Evolutionary conservation across 2,113 vertebrate species (phyloP).

Genomic region (Cnemophilus loriae): DNA sequence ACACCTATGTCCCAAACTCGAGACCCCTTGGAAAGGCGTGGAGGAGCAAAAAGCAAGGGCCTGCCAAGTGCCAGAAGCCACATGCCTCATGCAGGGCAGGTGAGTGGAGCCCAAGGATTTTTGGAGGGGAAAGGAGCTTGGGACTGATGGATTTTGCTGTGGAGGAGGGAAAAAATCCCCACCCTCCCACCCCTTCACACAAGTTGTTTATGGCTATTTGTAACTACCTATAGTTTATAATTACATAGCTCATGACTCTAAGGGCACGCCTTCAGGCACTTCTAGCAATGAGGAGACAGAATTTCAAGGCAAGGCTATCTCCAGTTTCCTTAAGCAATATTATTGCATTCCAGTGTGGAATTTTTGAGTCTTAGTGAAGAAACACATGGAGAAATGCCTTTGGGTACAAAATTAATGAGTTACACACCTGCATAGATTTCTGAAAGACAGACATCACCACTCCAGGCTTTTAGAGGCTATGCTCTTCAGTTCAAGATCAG

Average conservation of each 20-base stretch:
- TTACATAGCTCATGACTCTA: not conserved
- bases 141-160: not conserved
- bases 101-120: not conserved
- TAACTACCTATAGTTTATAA: not conserved
- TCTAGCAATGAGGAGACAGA: not conserved
- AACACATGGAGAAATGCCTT: not conserved
- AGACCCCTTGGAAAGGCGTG: not conserved
- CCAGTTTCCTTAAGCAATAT: not conserved
- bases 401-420: not conserved
- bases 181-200: no score
- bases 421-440: not conserved
- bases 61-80: not conserved
- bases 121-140: not conserved
- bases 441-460: not conserved
- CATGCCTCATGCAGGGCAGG: accelerated
- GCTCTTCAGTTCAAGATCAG: not conserved
- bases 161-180: not conserved
- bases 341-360: not conserved
- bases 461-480: not conserved
- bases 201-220: not conserved
- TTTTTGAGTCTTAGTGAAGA: not conserved
- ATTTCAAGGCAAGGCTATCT: not conserved
- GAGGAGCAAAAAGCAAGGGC: not conserved
- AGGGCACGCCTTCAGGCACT: accelerated
- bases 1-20: not conserved